These are phyloP conservation scores for Xestoiulus laeticollis DNA, from an alignment of 2,888 invertebrate genomes.

Conservation along the genomic window DNA sequence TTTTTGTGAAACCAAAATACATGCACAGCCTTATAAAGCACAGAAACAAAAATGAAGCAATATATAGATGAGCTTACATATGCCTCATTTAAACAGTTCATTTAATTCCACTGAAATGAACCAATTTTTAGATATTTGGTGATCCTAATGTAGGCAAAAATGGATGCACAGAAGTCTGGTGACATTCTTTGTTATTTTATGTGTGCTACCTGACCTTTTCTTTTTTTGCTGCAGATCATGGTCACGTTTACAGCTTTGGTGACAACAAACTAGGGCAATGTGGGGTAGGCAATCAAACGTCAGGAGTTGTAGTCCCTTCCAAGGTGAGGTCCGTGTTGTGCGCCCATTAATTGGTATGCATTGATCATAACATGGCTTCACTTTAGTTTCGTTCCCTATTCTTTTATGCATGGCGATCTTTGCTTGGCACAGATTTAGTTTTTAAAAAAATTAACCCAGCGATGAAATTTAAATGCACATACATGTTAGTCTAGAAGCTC, in stretches of 20 bases:
- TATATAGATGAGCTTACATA: too few species aligned
- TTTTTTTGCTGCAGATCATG: conserved; percentile 71
- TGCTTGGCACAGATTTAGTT: background rate
- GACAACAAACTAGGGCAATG: conserved; percentile 93
- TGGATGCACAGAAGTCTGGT: background rate
- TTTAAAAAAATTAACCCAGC: background rate
- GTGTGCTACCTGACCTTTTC: conserved; percentile 2
- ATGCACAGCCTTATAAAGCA: too few species aligned
- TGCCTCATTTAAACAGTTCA: too few species aligned
- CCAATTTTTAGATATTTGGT: too few species aligned
- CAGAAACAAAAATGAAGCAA: too few species aligned
- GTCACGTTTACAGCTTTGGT: conserved; percentile 87
- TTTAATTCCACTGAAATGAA: too few species aligned
- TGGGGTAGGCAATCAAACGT: conserved; percentile 77
- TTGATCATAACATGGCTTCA: conserved; percentile 35
- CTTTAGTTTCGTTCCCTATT: background rate
- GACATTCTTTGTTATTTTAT: background rate
- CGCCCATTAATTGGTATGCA: background rate
- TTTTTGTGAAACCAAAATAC: too few species aligned
- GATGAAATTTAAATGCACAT: background rate
- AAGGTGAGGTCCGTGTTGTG: conserved; percentile 62
- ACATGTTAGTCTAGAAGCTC: background rate
- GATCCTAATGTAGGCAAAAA: too few species aligned
- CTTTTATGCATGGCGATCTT: background rate
- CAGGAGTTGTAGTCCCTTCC: conserved; percentile 66